phyloP scores from a whole-genome alignment of 2,888 invertebrate species.

The Cyaniris semiargus region DNA sequence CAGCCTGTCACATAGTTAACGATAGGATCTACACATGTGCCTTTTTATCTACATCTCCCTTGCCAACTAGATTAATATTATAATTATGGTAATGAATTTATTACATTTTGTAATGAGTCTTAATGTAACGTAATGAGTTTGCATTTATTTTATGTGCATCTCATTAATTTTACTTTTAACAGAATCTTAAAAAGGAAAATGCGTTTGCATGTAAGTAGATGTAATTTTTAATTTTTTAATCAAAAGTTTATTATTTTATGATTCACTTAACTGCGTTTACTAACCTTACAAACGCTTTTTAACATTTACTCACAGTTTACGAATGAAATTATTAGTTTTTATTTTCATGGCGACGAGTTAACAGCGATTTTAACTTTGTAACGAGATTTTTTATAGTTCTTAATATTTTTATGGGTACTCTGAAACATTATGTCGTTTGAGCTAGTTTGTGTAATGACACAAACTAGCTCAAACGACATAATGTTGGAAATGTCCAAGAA shows the following conservation, averaged over 20 bases:
- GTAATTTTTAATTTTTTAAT: no score
- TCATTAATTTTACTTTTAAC: background rate
- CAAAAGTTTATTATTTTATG: no score
- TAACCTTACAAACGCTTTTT: background rate
- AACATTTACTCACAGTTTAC: slow-evolving; percentile 2
- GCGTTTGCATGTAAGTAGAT: background rate
- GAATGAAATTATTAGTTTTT: slow-evolving; percentile 15
- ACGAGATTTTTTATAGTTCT: slow-evolving; percentile 29
- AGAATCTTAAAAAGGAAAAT: background rate
- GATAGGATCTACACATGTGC: slow-evolving; percentile 73
- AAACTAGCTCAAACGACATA: no score
- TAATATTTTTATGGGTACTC: slow-evolving; percentile 26
- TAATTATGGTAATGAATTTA: slow-evolving; percentile 28
- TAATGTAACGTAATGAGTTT: slow-evolving; percentile 3
- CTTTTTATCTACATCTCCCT: slow-evolving; percentile 75
- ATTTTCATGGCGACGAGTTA: background rate
- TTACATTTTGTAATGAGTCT: slow-evolving; percentile 23
- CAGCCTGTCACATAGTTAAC: slow-evolving; percentile 80
- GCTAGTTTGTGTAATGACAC: slow-evolving; percentile 18
- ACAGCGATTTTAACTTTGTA: slow-evolving; percentile 11
- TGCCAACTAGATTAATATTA: slow-evolving; percentile 69
- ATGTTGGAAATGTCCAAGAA: no score
- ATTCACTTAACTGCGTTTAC: background rate
- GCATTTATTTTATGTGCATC: slow-evolving; percentile 4
- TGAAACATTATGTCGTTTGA: background rate